phyloP scores from a whole-genome alignment of 2,888 invertebrate species.

The Aplocera efformata region DNA sequence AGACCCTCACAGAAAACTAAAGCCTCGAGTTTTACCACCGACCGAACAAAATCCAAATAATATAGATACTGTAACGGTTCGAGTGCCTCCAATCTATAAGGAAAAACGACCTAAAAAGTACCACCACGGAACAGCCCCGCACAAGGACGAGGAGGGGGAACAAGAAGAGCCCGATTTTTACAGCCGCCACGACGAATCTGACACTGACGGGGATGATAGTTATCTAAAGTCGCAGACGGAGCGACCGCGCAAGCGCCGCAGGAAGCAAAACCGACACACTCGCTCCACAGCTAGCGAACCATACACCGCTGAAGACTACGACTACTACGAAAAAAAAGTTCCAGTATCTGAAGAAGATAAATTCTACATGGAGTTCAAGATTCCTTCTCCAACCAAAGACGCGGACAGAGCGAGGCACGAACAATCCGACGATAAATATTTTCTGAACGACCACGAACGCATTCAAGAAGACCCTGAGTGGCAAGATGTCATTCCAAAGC shows the following conservation, averaged over 20 bases:
- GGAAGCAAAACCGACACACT: conserved; percentile 50
- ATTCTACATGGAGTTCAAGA: conserved; percentile 46
- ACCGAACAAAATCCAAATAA: conserved; percentile 73
- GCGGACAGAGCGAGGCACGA: conserved; percentile 57
- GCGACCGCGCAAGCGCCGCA: conserved; percentile 53
- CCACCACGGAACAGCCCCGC: conserved; percentile 51
- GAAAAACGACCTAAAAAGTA: conserved; percentile 69
- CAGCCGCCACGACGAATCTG: conserved; percentile 30
- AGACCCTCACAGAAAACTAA: conserved; percentile 59
- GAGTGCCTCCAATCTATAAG: conserved; percentile 72
- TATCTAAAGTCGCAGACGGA: conserved; percentile 45
- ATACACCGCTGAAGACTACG: conserved; percentile 55
- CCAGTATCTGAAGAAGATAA: conserved; percentile 64
- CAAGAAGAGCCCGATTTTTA: conserved; percentile 21
- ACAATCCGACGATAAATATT: conserved; percentile 39
- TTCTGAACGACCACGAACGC: conserved; percentile 58
- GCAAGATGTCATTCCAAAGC: conserved; percentile 8
- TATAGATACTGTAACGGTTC: conserved; percentile 74
- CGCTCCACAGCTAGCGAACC: conserved; percentile 44
- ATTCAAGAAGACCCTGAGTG: conserved; percentile 51
- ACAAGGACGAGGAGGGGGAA: conserved; percentile 43
- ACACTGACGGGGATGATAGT: conserved; percentile 53
- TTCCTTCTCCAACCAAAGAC: conserved; percentile 61
- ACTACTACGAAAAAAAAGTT: conserved; percentile 60
- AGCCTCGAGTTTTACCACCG: conserved; percentile 69